Conservation (phyloP, 2,888 invertebrate species). For the Rhagium mordax region DNA sequence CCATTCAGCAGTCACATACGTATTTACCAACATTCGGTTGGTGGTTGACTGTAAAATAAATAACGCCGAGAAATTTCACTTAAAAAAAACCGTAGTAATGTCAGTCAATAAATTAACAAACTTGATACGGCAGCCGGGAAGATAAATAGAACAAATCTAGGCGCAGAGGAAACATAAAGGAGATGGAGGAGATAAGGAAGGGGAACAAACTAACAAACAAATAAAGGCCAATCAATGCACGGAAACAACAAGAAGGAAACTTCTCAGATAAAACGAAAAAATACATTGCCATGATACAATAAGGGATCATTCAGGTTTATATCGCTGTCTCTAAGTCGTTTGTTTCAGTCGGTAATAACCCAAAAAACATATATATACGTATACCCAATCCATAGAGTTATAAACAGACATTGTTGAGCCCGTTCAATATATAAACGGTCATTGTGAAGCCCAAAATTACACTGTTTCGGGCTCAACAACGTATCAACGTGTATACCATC, state of each 20-base stretch:
- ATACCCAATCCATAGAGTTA: too few relatives aligned
- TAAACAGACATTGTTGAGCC: too few relatives aligned
- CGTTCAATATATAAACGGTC: too few relatives aligned
- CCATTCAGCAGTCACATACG: too few relatives aligned
- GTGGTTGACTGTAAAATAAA: neutral
- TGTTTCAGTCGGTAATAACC: neutral
- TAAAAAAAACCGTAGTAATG: neutral
- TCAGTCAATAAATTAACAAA: slow-evolving; percentile 15
- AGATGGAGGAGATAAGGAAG: neutral
- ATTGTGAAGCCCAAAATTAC: too few relatives aligned
- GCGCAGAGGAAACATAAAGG: slow-evolving; percentile 1
- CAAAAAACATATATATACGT: neutral
- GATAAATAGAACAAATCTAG: slow-evolving; percentile 12
- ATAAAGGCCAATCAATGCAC: neutral
- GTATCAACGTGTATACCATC: too few relatives aligned
- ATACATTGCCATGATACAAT: neutral
- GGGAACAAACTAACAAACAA: neutral
- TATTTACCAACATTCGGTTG: too few relatives aligned
- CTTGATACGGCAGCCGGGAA: neutral
- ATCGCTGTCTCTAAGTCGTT: neutral
- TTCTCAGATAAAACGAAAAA: neutral
- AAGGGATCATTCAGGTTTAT: neutral
- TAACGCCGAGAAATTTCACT: neutral
- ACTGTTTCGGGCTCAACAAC: too few relatives aligned
- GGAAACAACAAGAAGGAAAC: neutral